phyloP scores from a whole-genome alignment of 2,113 vertebrate genomes.

The Amphiprion percula region DNA sequence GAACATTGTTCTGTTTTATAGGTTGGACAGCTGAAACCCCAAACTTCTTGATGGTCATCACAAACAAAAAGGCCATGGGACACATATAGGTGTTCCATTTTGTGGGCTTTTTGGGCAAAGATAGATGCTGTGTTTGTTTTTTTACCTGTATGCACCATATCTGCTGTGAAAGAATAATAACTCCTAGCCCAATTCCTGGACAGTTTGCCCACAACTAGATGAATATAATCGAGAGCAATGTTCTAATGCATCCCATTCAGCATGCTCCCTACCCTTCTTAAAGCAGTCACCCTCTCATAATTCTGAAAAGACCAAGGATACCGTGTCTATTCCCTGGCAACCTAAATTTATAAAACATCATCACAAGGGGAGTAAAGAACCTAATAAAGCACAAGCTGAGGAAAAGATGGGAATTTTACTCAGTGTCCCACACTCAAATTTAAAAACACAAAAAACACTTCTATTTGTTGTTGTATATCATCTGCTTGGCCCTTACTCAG shows the following conservation, averaged over 20 bases:
- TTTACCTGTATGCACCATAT: conserved; percentile 36
- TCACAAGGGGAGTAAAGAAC: too few relatives aligned
- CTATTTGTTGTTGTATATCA: too few relatives aligned
- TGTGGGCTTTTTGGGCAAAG: conserved; percentile 26
- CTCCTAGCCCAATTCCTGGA: conserved; percentile 34
- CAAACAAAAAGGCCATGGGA: conserved; percentile 27
- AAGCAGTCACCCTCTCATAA: too few relatives aligned
- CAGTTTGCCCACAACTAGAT: not conserved
- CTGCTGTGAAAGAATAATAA: conserved; percentile 22
- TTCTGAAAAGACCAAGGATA: too few relatives aligned
- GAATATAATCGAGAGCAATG: conserved; percentile 21
- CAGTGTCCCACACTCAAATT: too few relatives aligned
- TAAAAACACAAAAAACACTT: too few relatives aligned
- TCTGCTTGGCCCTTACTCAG: too few relatives aligned
- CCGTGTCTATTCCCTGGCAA: too few relatives aligned
- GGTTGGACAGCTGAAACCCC: conserved; percentile 52
- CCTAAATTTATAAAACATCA: too few relatives aligned
- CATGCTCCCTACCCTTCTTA: too few relatives aligned
- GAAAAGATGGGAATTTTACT: too few relatives aligned
- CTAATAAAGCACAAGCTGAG: too few relatives aligned
- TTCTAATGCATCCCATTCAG: conserved; percentile 22
- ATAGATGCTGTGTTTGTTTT: not conserved
- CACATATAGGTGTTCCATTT: conserved; percentile 27
- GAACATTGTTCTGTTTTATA: conserved; percentile 52
- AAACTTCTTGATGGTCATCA: conserved; percentile 13